Conservation (phyloP, 2,797 vertebrate species). For the Pantherophis alleghaniensis region DNA sequence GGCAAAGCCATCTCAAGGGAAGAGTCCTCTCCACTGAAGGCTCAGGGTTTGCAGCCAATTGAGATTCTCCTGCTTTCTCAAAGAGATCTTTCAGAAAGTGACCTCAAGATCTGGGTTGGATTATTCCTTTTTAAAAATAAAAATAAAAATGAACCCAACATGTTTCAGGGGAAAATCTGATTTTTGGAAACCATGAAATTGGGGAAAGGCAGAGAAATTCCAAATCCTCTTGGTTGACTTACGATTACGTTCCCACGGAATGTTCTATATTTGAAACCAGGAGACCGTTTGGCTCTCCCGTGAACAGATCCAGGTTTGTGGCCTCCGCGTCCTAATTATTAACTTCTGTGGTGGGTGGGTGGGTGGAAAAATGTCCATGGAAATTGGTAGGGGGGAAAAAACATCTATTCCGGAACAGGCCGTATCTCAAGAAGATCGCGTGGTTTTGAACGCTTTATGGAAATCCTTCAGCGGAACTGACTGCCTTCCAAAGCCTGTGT, state of each 20-base stretch:
- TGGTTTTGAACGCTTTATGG: background rate
- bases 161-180: conserved; percentile 17
- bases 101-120: conserved; percentile 24
- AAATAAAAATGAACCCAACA: conserved; percentile 29
- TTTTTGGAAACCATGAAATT: conserved; percentile 3
- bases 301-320: background rate
- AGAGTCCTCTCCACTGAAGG: conserved; percentile 31
- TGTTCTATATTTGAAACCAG: background rate
- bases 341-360: background rate
- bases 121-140: background rate
- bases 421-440: background rate
- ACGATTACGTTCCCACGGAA: background rate
- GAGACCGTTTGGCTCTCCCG: background rate
- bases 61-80: background rate
- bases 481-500: background rate
- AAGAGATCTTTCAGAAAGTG: conserved; percentile 39
- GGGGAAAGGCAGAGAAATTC: conserved; percentile 32
- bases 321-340: background rate
- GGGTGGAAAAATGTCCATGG: background rate
- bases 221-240: conserved; percentile 24
- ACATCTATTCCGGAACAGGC: background rate
- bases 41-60: conserved; percentile 23
- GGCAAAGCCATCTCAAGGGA: background rate
- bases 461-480: background rate
- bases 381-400: background rate